These are phyloP conservation scores for Paracentrotus lividus DNA, from an alignment of 53 echinoderm and acorn worm species.

Conservation along the genomic window DNA sequence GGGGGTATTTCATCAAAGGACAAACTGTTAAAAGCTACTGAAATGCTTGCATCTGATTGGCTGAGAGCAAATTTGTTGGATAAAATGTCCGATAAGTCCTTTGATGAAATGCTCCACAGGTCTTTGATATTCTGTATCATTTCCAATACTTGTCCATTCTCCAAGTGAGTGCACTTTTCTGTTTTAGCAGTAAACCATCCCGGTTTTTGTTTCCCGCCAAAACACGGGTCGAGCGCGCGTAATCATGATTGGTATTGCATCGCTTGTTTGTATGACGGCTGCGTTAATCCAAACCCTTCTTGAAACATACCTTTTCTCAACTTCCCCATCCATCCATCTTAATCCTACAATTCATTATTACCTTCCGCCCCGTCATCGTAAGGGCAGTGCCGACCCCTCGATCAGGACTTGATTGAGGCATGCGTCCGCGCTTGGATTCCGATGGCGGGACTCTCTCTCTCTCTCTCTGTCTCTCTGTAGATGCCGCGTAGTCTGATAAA, in stretches of 20 bases:
- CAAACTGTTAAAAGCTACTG: too few relatives aligned
- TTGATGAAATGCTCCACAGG: too few relatives aligned
- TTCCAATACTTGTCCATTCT: background rate
- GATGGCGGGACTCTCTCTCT: background rate
- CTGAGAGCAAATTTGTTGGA: too few relatives aligned
- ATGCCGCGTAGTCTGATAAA: background rate
- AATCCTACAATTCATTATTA: background rate
- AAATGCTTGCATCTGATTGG: too few relatives aligned
- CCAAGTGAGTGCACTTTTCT: slow-evolving; percentile 14
- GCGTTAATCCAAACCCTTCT: background rate
- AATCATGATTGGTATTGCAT: background rate
- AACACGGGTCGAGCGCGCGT: background rate
- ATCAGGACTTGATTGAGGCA: slow-evolving; percentile 30
- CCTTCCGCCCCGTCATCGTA: slow-evolving; percentile 12
- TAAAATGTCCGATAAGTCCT: too few relatives aligned
- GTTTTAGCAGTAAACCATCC: slow-evolving; percentile 28
- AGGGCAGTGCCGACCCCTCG: background rate
- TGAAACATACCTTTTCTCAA: background rate
- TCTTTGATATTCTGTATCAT: background rate
- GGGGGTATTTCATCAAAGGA: too few relatives aligned
- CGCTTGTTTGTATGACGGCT: slow-evolving; percentile 22
- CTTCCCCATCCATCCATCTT: slow-evolving; percentile 7
- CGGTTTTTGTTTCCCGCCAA: slow-evolving; percentile 41
- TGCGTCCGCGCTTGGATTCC: slow-evolving; percentile 10
- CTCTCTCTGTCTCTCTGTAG: background rate